Percentiles rank a stretch among this genome's conserved stretches.
These are phyloP conservation scores for Margarornis squamiger DNA, from an alignment of 2,797 vertebrate genomes.

Conservation along the genomic window DNA sequence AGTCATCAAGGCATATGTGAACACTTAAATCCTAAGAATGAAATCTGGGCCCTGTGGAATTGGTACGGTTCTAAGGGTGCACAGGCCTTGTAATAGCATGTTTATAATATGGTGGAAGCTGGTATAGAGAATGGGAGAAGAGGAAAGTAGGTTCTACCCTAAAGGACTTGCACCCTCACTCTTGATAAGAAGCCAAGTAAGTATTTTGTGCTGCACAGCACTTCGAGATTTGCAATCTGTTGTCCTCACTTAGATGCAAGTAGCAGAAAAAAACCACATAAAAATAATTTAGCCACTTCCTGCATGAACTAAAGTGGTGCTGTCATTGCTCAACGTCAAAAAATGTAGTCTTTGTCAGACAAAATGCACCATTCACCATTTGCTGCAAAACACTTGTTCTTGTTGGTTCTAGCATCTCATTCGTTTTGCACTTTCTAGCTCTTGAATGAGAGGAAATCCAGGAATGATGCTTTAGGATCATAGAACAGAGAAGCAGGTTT, in stretches of 20 bases:
- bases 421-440: background rate
- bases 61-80: background rate
- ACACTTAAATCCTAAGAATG: background rate
- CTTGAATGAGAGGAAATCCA: background rate
- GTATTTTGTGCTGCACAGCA: background rate
- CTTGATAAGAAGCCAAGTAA: background rate
- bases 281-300: slow-evolving; percentile 8
- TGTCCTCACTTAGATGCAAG: background rate
- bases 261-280: slow-evolving; percentile 15
- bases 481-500: background rate
- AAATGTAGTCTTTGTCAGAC: background rate
- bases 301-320: background rate
- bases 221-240: background rate
- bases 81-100: background rate
- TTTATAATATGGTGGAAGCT: background rate
- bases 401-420: background rate
- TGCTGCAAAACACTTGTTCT: background rate
- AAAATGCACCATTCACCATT: background rate
- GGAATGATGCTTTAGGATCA: background rate
- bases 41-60: background rate
- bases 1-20: background rate
- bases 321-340: background rate
- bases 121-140: background rate
- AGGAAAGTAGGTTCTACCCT: background rate
- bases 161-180: background rate